Evolutionary conservation across 2,113 vertebrate genomes (phyloP), one percentile per base, ranked within the genome.

Genomic region (Chionis minor): DNA sequence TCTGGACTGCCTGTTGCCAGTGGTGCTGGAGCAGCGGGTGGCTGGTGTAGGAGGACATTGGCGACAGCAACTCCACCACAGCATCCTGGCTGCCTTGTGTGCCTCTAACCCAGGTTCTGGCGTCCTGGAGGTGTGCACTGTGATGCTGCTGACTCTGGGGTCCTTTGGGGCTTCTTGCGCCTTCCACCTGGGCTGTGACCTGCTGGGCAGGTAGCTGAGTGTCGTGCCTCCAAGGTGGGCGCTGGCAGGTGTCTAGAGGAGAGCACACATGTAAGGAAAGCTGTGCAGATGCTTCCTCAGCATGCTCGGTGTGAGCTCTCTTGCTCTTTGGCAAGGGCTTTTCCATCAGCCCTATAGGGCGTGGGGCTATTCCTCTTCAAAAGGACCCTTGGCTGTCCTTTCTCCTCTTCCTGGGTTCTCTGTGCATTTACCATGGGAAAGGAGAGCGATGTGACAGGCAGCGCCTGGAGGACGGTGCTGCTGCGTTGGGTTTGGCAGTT

Each of bases 91-190:
- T 91, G 56, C 6, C 49, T 63, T 54, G n/a, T 0, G 0, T 74
- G 45, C 77, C 55, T 89, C 40, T 63, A 61, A 38, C 54, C 30
- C 23, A 24, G n/a, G 33, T 70, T 51, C 42, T 45, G 71, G 38
- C 5, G 0, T 71, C 70, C 77, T 0, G 0, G 59, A 74, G n/a
- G 8, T n/a, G 9, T 56, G 38, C 21, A 6, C 14, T 4, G 2
- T 42, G n/a, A 21, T 90, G 35, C 86, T 67, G 42, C 56, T 0
- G 2, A 21, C 28, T 85, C 19, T 69, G 28, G 18, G 30, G 58
- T 73, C 86, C 33, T 52, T 5, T 81, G 62, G 35, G 52, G 40
- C 27, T 88, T 59, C 62, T 56, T 66, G 5, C 2, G 3, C 33
- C 10, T 28, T 92, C 32, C 28, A 14, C 5, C 51, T 79, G 35